Percentiles rank a stretch among this genome's conserved stretches.
Evolutionary conservation across 2,888 invertebrate species (phyloP).

Genomic region (Amphipoea lucens): DNA sequence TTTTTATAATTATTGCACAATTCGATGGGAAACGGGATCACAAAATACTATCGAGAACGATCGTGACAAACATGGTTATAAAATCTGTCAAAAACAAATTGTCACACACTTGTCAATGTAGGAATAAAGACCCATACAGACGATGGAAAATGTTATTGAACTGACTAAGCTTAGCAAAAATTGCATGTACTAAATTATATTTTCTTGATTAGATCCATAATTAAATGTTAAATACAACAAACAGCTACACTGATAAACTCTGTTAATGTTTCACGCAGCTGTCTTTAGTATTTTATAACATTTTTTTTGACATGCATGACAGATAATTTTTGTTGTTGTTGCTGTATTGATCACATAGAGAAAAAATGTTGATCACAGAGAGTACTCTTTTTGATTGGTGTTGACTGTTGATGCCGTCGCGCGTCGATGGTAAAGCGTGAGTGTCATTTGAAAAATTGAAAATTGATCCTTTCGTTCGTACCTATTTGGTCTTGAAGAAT

Average conservation of each 20-base stretch:
- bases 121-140: conserved; percentile 38
- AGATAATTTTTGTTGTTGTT: not conserved
- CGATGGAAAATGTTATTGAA: conserved; percentile 19
- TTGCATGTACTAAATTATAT: not conserved
- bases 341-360: not conserved
- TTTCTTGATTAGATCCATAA: conserved; percentile 9
- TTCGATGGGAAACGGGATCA: conserved; percentile 79
- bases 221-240: conserved; percentile 6
- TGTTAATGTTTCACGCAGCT: not conserved
- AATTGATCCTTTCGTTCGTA: not conserved
- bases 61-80: conserved; percentile 87
- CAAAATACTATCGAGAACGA: conserved; percentile 79
- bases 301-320: conserved; percentile 28
- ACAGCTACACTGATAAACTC: not conserved
- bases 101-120: conserved; percentile 41
- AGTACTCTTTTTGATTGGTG: no score
- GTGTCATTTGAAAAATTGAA: conserved; percentile 16
- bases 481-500: not conserved
- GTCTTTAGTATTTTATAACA: conserved; percentile 11
- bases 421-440: no score
- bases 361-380: no score
- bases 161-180: conserved; percentile 16
- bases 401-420: no score
- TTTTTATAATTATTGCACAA: conserved; percentile 81
- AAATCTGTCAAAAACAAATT: conserved; percentile 76